Base-by-base conservation (phyloP, 2,113 vertebrate species). In the Melanocharis versteri region DNA sequence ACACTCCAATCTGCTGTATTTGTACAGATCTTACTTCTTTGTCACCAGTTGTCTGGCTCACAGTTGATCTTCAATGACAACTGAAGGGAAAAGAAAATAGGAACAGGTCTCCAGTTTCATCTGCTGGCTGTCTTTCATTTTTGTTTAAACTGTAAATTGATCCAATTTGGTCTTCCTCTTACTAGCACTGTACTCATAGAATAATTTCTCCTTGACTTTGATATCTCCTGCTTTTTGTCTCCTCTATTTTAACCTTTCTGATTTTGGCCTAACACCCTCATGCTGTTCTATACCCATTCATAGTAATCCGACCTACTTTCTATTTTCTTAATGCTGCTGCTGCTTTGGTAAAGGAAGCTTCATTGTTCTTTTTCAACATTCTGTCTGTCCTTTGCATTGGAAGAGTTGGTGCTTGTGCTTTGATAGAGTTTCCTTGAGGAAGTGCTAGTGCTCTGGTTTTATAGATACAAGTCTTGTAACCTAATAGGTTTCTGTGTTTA, bases 231-330 rank as follows among this genome's bases (percentile, higher is more conserved):
- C 45, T 72, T 90, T 95, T 78, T 87, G 45, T 70, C 50, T 88
- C 42, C 21, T 72, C 23, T 65, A 3, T 83, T 73, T 90, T 79
- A 92, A 92, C 86, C 50, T 92, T 83, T 83, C 54, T 77, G 50
- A 50, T 77, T 88, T 80, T 88, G 62, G 61, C 45, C 68, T 80
- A 37, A 83, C 75, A 66, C 37, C 15, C 11, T 90, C 71, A 33
- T 90, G 79, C 86, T 93, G 83, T 90, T 97, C 71, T 89, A 45
- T 96, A 86, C 39, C 39, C 39, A 35, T 73, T 96, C 64, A 78
- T 47, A 81, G 83, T 62, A 90, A 58, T 66, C 80, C 92, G 92
- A 95, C 94, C 94, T 93, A 92, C 88, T 96, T 96, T 79, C 62
- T 92, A 1, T 93, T 83, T 87, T 53, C 82, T 91, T 87, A 51